These are phyloP conservation scores for Spodoptera litura DNA, from an alignment of 1,140 invertebrate genomes.

Conservation along the genomic window DNA sequence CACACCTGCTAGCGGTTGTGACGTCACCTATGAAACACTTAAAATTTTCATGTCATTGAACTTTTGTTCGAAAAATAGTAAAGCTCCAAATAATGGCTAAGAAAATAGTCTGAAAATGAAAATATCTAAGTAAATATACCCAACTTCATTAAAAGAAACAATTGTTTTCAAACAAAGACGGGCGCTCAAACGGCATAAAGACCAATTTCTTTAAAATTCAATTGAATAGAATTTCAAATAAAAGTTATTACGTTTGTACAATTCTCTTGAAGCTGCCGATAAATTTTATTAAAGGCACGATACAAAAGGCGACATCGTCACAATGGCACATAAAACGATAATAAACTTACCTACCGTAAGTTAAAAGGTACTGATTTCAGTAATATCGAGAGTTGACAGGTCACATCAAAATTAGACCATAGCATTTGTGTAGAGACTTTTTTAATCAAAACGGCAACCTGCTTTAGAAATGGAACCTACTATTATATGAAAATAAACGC, in stretches of 20 bases:
- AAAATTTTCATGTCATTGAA: slow-evolving; percentile 28
- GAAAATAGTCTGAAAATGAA: no score
- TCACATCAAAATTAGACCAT: background rate
- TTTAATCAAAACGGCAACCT: background rate
- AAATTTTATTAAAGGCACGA: slow-evolving; percentile 2
- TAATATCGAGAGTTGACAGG: background rate
- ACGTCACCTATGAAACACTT: slow-evolving; percentile 31
- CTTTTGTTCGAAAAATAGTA: background rate
- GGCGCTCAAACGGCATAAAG: background rate
- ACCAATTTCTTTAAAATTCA: slow-evolving; percentile 1
- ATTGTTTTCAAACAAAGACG: background rate
- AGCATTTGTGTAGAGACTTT: background rate
- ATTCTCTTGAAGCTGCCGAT: background rate
- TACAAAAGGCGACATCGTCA: slow-evolving; percentile 6
- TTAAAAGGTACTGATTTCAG: background rate
- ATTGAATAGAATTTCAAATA: slow-evolving; percentile 13
- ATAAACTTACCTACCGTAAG: background rate
- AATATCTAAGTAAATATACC: no score
- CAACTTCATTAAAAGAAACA: no score
- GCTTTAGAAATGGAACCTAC: background rate
- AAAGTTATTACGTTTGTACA: slow-evolving; percentile 9
- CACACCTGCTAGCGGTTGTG: slow-evolving; percentile 56
- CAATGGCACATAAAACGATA: background rate
- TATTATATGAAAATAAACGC: background rate
- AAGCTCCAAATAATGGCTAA: no score